Conservation (phyloP, 92 coral and sea anemone species). For the Umimayanthus kanabou region DNA sequence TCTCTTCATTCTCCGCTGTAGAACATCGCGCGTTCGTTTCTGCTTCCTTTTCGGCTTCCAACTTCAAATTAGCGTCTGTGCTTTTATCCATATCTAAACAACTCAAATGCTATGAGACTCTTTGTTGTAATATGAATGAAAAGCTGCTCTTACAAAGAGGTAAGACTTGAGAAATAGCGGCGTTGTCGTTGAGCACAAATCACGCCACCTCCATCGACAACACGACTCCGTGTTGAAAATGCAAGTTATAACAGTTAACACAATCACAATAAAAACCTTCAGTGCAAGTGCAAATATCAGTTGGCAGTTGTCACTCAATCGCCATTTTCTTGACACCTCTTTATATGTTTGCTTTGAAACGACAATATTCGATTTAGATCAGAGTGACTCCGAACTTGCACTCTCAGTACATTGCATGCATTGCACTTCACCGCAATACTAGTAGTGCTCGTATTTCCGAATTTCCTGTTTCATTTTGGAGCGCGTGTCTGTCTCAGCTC, state of each 20-base stretch:
- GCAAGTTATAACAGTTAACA: neutral
- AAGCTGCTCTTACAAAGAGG: no score
- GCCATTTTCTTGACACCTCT: neutral
- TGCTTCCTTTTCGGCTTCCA: neutral
- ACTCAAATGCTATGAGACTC: neutral
- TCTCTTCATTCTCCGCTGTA: neutral
- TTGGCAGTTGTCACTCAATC: slow-evolving; percentile 16
- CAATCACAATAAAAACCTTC: neutral
- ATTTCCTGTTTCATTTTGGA: no score
- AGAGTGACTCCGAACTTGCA: no score
- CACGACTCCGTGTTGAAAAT: neutral
- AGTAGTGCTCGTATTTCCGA: no score
- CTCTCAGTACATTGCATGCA: no score
- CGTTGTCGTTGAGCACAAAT: no score
- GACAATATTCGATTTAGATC: no score
- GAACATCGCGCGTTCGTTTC: neutral
- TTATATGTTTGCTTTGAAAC: neutral
- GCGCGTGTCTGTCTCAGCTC: no score
- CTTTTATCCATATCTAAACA: slow-evolving; percentile 3
- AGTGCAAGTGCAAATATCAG: neutral
- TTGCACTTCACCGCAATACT: no score
- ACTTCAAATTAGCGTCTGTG: neutral
- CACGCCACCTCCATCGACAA: no score
- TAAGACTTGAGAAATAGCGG: no score
- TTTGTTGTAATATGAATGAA: neutral